phyloP scores from a whole-genome alignment of 2,113 vertebrate species.

The Solenodon paradoxus region DNA sequence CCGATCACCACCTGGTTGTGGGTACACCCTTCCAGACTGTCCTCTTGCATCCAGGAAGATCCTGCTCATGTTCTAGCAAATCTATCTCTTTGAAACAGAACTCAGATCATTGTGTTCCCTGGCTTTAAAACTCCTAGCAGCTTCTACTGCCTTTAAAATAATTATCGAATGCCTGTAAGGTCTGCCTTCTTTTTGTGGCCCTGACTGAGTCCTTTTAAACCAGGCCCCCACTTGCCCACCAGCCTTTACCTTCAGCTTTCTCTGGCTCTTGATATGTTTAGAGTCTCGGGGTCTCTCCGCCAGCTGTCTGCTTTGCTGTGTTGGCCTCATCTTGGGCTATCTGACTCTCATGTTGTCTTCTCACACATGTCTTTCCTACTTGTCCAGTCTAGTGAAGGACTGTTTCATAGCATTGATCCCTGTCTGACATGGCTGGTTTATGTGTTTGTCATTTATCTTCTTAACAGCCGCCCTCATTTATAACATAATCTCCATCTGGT shows the following conservation, averaged over 20 bases:
- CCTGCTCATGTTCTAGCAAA: background rate
- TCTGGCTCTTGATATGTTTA: background rate
- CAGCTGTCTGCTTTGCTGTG: background rate
- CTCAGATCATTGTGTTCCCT: background rate
- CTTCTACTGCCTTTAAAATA: background rate
- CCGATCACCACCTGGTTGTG: too few species aligned
- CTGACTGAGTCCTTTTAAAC: background rate
- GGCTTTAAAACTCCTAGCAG: background rate
- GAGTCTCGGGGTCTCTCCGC: accelerated
- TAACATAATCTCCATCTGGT: too few species aligned
- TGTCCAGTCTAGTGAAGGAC: accelerated
- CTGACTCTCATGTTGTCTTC: background rate
- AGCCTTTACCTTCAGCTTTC: background rate
- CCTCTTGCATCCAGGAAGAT: accelerated
- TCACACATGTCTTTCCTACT: background rate
- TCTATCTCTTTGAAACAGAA: background rate
- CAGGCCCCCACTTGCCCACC: background rate
- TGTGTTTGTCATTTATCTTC: background rate
- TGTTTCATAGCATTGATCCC: accelerated
- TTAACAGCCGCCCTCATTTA: too few species aligned
- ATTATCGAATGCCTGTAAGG: accelerated
- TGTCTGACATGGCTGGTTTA: background rate
- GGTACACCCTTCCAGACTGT: background rate
- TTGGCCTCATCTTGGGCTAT: accelerated
- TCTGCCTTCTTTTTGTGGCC: background rate